Conservation (phyloP, 2,888 invertebrate genomes). For the Drosophila mimica region DNA sequence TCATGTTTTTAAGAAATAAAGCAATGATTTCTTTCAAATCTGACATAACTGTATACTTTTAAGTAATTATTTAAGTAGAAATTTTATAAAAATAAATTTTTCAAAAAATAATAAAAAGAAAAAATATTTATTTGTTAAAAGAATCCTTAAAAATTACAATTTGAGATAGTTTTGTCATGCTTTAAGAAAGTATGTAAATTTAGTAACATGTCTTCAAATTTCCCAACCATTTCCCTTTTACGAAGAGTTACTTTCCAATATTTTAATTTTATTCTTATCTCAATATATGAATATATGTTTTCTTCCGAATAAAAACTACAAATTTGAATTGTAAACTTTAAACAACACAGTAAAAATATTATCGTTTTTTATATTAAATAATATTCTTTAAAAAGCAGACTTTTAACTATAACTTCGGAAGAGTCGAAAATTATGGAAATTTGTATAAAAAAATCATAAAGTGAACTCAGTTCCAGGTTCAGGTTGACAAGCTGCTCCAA, state of each 20-base stretch:
- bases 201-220: too few species aligned
- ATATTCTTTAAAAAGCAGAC: too few species aligned
- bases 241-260: too few species aligned
- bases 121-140: background rate
- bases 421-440: background rate
- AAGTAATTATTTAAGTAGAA: conserved; percentile 2
- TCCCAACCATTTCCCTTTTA: background rate
- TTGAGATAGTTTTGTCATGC: background rate
- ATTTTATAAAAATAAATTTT: background rate
- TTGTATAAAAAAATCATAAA: background rate
- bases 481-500: too few species aligned
- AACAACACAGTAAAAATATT: too few species aligned
- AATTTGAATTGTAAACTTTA: too few species aligned
- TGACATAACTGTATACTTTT: background rate
- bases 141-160: background rate
- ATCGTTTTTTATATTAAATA: too few species aligned
- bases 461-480: too few species aligned
- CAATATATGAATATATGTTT: too few species aligned
- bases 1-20: conserved; percentile 8
- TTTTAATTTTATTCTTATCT: too few species aligned
- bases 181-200: background rate
- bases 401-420: background rate
- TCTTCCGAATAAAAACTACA: background rate
- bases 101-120: too few species aligned
- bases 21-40: conserved; percentile 11